Evolutionary conservation across 2,888 invertebrate genomes (phyloP), one percentile per base, ranked within the genome.

Genomic region (Heliconius sara): DNA sequence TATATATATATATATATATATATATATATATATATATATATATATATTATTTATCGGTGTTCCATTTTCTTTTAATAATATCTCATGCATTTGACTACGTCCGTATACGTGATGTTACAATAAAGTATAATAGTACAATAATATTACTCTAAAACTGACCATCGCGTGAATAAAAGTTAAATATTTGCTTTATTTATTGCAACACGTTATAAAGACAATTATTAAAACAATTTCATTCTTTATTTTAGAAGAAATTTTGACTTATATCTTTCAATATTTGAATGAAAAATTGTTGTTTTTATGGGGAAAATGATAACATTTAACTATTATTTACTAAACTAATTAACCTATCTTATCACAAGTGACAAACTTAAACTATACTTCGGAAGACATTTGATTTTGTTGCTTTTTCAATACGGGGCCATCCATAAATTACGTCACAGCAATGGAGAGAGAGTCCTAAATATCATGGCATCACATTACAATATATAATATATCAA

Each of bases 381-480:
- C 60, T 75, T 79, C 82, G 86, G 86, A 86, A 86, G 85, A 86
- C 85, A 80, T 81, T 83, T 80, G 84, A 86, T 86, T 85, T 83
- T 84, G 85, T 82, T 85, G 85, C 83, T 82, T 83, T 68, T 57
- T 43, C 77, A 52, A 75, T n/a, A 60, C 2, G n/a, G n/a, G 57
- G 57, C n/a, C n/a, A n/a, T n/a, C 57, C n/a, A n/a, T n/a, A 60
- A 60, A 60, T 60, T 22, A 60, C 1, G 57, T 60, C 57, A 60
- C 57, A n/a, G 3, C 22, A 22, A n/a, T 22, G 57, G 22, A 22
- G n/a, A 57, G 57, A 19, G 22, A 2, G 27, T n/a, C 19, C 52
- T 47, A 19, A 47, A 19, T 47, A 16, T 43, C 43, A 13, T 47
- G 52, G 52, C 52, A 52, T 52, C 6, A 7, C 6, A 52, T 52